Conservation (phyloP, 2,113 vertebrate species). For the Pygoscelis adeliae region DNA sequence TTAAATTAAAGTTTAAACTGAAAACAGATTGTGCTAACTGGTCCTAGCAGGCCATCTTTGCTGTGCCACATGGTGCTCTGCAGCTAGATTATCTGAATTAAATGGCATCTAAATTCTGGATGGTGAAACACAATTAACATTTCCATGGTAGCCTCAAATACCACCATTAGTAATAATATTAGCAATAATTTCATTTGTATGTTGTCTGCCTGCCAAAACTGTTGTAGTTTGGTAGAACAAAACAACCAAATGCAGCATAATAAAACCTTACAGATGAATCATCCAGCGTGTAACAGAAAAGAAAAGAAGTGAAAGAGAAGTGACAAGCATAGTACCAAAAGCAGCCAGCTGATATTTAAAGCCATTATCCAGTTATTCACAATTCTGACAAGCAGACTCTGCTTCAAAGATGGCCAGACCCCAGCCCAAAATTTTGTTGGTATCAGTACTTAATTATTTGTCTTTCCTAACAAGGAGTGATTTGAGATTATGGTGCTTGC, state of each 20-base stretch:
- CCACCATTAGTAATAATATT: constrained; percentile 45
- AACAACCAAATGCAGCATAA: background rate
- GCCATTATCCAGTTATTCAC: background rate
- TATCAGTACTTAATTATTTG: background rate
- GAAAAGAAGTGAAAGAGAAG: background rate
- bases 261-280: background rate
- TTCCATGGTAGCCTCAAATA: constrained; percentile 57
- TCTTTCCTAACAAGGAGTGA: background rate
- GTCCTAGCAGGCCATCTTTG: background rate
- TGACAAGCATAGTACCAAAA: background rate
- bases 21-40: background rate
- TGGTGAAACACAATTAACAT: constrained; percentile 47
- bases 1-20: background rate
- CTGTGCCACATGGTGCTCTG: background rate
- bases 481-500: background rate
- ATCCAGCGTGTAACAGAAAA: background rate
- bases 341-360: background rate
- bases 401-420: background rate
- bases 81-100: constrained; percentile 15
- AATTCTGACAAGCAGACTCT: background rate
- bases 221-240: constrained; percentile 10
- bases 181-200: constrained; percentile 47
- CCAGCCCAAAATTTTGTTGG: background rate
- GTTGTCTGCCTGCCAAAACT: constrained; percentile 41
- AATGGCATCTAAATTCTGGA: constrained; percentile 42